Conservation (phyloP, 2,888 invertebrate genomes). For the Eugnorisma glareosa region DNA sequence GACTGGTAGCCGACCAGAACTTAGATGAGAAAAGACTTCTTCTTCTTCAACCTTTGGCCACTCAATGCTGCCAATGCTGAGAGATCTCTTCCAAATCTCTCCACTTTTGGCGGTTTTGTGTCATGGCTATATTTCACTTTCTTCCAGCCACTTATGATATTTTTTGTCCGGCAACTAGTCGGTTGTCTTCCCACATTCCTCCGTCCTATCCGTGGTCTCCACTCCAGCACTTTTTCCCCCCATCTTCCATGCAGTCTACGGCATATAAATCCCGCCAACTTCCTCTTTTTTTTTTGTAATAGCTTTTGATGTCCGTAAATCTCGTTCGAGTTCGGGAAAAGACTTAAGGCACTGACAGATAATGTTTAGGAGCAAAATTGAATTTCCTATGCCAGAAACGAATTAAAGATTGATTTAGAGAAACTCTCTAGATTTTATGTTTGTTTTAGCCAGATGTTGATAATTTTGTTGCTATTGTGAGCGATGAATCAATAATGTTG, state of each 20-base stretch:
- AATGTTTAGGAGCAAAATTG: not conserved
- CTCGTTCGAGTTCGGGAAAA: not conserved
- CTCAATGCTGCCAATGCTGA: too few relatives aligned
- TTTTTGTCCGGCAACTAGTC: too few relatives aligned
- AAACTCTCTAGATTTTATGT: not conserved
- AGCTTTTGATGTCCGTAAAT: not conserved
- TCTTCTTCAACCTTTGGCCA: too few relatives aligned
- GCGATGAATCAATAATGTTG: conserved; percentile 4
- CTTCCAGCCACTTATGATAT: too few relatives aligned
- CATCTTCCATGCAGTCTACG: not conserved
- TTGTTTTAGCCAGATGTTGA: not conserved
- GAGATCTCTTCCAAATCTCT: too few relatives aligned
- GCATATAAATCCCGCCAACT: not conserved
- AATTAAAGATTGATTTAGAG: not conserved
- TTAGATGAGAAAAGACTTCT: not conserved
- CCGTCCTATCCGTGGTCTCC: too few relatives aligned
- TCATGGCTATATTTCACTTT: too few relatives aligned
- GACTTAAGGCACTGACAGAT: not conserved
- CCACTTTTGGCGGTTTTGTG: too few relatives aligned
- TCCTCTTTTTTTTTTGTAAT: not conserved
- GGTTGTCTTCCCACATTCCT: too few relatives aligned
- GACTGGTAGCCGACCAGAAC: not conserved
- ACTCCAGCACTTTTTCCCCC: not conserved
- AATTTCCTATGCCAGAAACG: not conserved
- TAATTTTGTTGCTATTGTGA: conserved; percentile 14